Conservation (phyloP, 1,140 invertebrate species). For the Penaeus chinensis region DNA sequence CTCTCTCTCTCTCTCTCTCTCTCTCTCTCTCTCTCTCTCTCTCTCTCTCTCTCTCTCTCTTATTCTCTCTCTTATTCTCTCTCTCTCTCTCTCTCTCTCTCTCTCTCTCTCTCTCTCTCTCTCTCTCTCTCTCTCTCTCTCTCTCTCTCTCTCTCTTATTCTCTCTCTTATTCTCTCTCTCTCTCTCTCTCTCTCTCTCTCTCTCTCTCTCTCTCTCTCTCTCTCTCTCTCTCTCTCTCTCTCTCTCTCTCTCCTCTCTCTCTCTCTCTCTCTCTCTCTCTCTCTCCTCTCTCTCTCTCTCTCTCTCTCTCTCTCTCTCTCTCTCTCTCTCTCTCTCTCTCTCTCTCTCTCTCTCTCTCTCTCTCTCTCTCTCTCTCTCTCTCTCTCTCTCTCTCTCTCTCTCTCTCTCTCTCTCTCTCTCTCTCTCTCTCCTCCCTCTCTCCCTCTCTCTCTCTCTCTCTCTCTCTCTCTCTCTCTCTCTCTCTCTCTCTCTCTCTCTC, state of each 20-base stretch:
- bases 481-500: not conserved
- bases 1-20: too few species aligned
- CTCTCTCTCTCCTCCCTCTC: too few species aligned
- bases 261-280: not conserved
- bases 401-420: not conserved
- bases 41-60: not conserved
- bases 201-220: not conserved
- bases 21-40: conserved; percentile 2
- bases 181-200: not conserved
- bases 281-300: not conserved
- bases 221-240: not conserved
- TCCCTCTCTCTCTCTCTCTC: too few species aligned
- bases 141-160: not conserved
- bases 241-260: not conserved
- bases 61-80: not conserved
- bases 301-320: not conserved
- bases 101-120: not conserved
- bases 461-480: too few species aligned
- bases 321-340: not conserved
- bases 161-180: not conserved
- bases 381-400: not conserved
- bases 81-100: not conserved
- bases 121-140: not conserved
- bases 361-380: not conserved
- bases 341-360: not conserved